Conservation (phyloP, 2,797 vertebrate genomes). For the Hyperoplus immaculatus region DNA sequence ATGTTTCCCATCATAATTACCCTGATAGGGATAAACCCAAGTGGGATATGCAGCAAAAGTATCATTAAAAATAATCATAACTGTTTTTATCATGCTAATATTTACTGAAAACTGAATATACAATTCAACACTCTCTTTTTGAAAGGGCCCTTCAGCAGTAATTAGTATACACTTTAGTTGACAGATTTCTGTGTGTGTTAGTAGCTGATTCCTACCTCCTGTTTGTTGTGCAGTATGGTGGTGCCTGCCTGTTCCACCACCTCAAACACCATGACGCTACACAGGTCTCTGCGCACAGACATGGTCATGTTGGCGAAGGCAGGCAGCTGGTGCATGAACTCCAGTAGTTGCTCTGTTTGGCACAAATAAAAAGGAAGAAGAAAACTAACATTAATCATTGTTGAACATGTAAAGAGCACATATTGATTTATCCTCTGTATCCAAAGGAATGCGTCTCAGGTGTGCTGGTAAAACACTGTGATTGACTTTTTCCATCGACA, state of each 20-base stretch:
- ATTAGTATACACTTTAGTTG: not conserved
- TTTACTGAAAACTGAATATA: not conserved
- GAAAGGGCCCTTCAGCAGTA: not conserved
- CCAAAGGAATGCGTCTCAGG: conserved; percentile 10
- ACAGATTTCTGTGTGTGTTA: conserved; percentile 5
- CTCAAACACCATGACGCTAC: conserved; percentile 98
- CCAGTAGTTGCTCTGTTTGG: conserved; percentile 94
- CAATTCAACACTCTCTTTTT: no score
- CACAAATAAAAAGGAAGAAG: conserved; percentile 3
- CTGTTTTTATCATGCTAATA: not conserved
- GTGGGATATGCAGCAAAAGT: conserved; percentile 1
- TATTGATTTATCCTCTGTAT: not conserved
- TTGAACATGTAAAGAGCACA: not conserved
- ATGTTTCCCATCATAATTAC: not conserved
- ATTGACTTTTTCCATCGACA: conserved; percentile 12
- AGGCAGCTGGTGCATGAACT: conserved; percentile 99
- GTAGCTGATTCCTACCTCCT: conserved; percentile 88
- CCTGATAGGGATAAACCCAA: not conserved
- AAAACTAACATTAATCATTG: not conserved
- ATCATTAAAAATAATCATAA: not conserved
- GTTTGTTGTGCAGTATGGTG: conserved; percentile 94
- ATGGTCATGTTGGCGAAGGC: conserved; percentile 99
- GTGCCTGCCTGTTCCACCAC: conserved; percentile 98
- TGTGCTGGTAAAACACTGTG: not conserved
- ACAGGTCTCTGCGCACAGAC: conserved; percentile 97